A percentile compares a stretch with the other conserved stretches of the same genome.
phyloP scores from a whole-genome alignment of 1,140 invertebrate genomes.

The Potamilus streckersoni region DNA sequence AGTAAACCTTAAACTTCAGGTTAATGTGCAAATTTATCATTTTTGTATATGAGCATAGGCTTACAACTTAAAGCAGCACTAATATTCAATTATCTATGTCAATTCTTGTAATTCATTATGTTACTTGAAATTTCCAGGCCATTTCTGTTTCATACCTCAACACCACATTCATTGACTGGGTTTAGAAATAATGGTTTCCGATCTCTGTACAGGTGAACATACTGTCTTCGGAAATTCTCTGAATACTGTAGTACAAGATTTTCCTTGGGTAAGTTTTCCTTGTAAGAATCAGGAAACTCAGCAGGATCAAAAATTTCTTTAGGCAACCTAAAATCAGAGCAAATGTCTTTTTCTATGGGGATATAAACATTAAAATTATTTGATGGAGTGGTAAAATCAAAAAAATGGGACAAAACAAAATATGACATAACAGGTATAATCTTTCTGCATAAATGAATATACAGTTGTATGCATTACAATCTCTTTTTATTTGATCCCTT shows the following conservation, averaged over 20 bases:
- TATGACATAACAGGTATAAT: no score
- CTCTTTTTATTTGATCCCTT: no score
- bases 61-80: background rate
- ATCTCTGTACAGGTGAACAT: slow-evolving; percentile 75
- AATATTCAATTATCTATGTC: background rate
- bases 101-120: no score
- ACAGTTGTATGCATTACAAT: no score
- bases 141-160: slow-evolving; percentile 53
- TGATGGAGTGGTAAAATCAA: no score
- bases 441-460: no score
- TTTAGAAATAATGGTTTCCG: slow-evolving; percentile 81
- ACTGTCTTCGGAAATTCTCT: slow-evolving; percentile 85
- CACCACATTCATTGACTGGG: slow-evolving; percentile 83
- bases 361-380: background rate
- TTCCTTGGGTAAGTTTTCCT: slow-evolving; percentile 81
- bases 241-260: slow-evolving; percentile 73
- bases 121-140: no score
- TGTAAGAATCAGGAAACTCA: slow-evolving; percentile 78
- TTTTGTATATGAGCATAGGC: background rate
- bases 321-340: slow-evolving; percentile 40
- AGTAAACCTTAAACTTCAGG: background rate
- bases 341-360: background rate
- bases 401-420: no score
- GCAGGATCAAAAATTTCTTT: slow-evolving; percentile 60
- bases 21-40: background rate